Base-by-base conservation (phyloP, 2,888 invertebrate species). In the Idaea dimidiata region DNA sequence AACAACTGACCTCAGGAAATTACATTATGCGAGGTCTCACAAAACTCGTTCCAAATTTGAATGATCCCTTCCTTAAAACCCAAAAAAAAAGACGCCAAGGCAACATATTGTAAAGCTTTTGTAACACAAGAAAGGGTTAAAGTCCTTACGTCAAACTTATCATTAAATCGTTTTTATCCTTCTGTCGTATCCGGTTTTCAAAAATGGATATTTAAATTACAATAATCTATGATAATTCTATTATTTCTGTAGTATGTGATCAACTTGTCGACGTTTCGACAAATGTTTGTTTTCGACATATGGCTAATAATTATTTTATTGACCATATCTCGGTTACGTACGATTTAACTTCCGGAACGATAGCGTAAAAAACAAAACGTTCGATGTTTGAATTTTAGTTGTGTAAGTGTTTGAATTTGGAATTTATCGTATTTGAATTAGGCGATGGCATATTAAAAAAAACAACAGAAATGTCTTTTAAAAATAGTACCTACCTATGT, bases 131-230 rank as follows among this genome's bases (percentile, higher is more conserved):
- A 86, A 91, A 89, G 90, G 91, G 91, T 89, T 89, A 88, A 88
- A 84, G 87, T 87, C 86, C 83, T 80, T 72, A 80, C 84, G 84
- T 84, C 86, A 84, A 88, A 89, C 86, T 87, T 91, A 86, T 89
- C 91, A 91, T 92, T 91, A 91, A 89, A 91, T 87, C 89, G 88
- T 92, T 91, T 91, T 91, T 91, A 89, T 91, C 90, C 90, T 87
- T 83, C 81, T 86, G 86, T 82, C 82, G 83, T 82, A 88, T 92
- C 91, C 91, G 90, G 91, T 85, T 72, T 81, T 79, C 86, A 85
- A 24, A 88, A 88, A 77, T 84, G 88, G 84, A 90, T 88, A 91
- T 90, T 84, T 89, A 91, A 91, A 91, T 91, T 88, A 89, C 84
- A 80, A 86, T 88, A 89, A 91, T 90, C 90, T 86, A 84, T 89